A percentile compares a stretch with the other conserved stretches of the same genome.
These are phyloP conservation scores for Ellobium chinense DNA, from an alignment of 2,888 invertebrate genomes.

Conservation along the genomic window DNA sequence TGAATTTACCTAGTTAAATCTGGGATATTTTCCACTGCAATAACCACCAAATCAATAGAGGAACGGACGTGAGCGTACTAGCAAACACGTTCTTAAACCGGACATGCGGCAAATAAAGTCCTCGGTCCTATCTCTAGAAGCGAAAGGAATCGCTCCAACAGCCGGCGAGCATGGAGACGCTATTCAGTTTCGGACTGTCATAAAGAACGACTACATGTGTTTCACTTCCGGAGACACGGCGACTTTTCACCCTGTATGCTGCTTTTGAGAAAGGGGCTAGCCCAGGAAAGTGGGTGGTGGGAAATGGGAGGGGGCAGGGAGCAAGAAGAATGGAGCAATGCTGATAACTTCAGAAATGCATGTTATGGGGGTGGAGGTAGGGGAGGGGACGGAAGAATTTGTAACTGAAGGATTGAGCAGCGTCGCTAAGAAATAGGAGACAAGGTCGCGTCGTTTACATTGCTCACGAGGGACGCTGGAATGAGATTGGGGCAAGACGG, in stretches of 20 bases:
- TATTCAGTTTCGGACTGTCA: neutral
- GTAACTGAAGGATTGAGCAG: no score
- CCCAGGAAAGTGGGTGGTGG: neutral
- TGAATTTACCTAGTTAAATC: no score
- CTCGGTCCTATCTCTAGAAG: no score
- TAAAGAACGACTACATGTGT: constrained; percentile 24
- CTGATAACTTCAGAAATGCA: neutral
- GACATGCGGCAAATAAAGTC: no score
- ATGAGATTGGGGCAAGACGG: neutral
- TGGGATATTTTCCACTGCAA: no score
- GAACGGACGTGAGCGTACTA: no score
- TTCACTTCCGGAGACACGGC: constrained; percentile 20
- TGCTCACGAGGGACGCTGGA: neutral
- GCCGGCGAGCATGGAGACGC: neutral
- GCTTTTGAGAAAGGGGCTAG: no score
- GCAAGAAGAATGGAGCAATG: neutral
- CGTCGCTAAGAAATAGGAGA: no score
- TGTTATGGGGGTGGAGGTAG: neutral
- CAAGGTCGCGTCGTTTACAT: neutral
- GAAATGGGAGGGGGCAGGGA: neutral
- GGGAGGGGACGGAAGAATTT: neutral
- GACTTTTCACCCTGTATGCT: neutral
- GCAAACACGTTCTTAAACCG: no score
- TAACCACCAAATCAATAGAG: no score
- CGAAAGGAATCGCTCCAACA: no score